Percentiles rank a stretch among this genome's conserved stretches.
These are phyloP conservation scores for Homalodisca vitripennis DNA, from an alignment of 1,140 invertebrate species.

Conservation along the genomic window DNA sequence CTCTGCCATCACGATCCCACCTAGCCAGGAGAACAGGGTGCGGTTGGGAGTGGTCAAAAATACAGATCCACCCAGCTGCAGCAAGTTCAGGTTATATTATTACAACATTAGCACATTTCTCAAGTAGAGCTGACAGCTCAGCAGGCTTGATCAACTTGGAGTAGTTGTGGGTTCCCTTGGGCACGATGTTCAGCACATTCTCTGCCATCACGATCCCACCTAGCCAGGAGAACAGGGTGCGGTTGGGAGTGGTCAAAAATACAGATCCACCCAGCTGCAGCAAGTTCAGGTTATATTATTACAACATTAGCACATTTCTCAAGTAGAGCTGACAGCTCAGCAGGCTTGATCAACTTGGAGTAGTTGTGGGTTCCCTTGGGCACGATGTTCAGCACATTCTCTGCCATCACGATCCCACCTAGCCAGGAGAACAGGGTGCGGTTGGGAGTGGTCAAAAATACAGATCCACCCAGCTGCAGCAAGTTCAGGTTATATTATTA, in stretches of 20 bases:
- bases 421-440: conserved; percentile 73
- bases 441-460: conserved; percentile 93
- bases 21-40: conserved; percentile 68
- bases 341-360: conserved; percentile 56
- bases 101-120: conserved; percentile 55
- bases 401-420: conserved; percentile 67
- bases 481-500: background rate
- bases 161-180: conserved; percentile 87
- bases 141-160: conserved; percentile 82
- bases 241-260: conserved; percentile 93
- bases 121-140: conserved; percentile 67
- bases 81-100: background rate
- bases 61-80: conserved; percentile 75
- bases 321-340: background rate
- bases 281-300: background rate
- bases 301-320: background rate
- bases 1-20: conserved; percentile 73
- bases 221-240: conserved; percentile 70
- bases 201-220: conserved; percentile 73
- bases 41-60: conserved; percentile 94
- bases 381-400: conserved; percentile 70
- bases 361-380: conserved; percentile 89
- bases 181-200: conserved; percentile 68
- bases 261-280: conserved; percentile 75
- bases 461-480: conserved; percentile 70